Conservation (phyloP, 37 sponge, comb jelly and placozoan species). For the Petrosia ficiformis region DNA sequence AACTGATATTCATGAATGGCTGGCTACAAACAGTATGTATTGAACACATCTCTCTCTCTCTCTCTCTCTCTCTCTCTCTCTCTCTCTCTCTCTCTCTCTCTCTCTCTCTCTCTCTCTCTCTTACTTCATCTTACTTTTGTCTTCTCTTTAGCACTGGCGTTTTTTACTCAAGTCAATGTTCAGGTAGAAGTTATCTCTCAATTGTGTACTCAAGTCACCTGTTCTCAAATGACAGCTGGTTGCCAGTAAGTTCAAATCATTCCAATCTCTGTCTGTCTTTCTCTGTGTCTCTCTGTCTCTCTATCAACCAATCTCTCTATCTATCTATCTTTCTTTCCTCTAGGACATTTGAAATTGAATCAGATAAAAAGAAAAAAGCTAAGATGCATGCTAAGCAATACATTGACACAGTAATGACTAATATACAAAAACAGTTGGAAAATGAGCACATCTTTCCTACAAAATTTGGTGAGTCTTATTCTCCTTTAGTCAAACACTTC, state of each 20-base stretch:
- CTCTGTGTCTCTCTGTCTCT: constrained; percentile 3
- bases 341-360: constrained; percentile 68
- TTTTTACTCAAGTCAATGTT: constrained; percentile 66
- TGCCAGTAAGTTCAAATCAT: constrained; percentile 52
- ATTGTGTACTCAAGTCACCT: constrained; percentile 48
- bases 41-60: background rate
- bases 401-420: constrained; percentile 67
- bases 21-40: constrained; percentile 82
- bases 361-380: constrained; percentile 51
- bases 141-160: constrained; percentile 47
- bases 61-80: background rate
- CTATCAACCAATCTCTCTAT: background rate
- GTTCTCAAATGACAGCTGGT: constrained; percentile 75
- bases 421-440: constrained; percentile 70
- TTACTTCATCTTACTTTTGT: background rate
- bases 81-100: constrained; percentile 40
- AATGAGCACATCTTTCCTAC: constrained; percentile 77
- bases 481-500: background rate
- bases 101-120: background rate
- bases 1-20: constrained; percentile 73
- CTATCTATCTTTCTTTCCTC: background rate
- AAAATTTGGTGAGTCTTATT: constrained; percentile 71
- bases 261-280: background rate
- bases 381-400: constrained; percentile 71
- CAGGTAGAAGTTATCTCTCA: constrained; percentile 58